Base-by-base conservation (phyloP, 2,797 vertebrate genomes). In the Amblyraja radiata region DNA sequence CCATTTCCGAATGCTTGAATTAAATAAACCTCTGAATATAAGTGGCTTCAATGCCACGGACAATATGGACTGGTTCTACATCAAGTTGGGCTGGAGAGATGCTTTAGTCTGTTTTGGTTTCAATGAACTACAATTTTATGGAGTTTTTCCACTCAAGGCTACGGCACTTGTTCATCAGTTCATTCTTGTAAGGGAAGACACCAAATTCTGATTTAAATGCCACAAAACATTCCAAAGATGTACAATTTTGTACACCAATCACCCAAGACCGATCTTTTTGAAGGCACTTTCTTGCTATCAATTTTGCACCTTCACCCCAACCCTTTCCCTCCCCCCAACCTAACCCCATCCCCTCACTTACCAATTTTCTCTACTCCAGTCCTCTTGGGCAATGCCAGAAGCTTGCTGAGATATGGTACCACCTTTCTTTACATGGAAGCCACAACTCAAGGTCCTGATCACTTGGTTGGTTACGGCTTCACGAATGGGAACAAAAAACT, bases 281-380 rank as follows among this genome's bases (percentile, higher is more conserved):
- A 92, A 92, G 90, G 90, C 90, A 92, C 90, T 76, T 73, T 21
- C 71, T 91, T 74, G 90, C 36, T 92, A 74, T 92, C 54, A 28
- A 28, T 46, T 74, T 23, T 91, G 71, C 73, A 74, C 71, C 90
- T 74, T 76, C 71, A 21, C n/a, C 16, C n/a, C 71, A 23, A 25
- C 71, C 71, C 71, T 13, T 13, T 23, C 74, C 25, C 25, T 1
- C 74, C 28, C 16, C 6, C 18, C 71, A 46, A 46, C 46, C 46
- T 46, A 46, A 46, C 71, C 18, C 23, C 71, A 21, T 21, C 1
- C 23, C 84, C 16, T 36, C 81, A 36, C 16, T 36, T 88, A 86
- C 28, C 84, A 88, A 88, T 36, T 88, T 36, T 68, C 84, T 88
- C 58, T 5, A 63, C n/a, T 36, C 63, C 63, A 28, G 36, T 21